Evolutionary conservation across 2,797 vertebrate genomes (phyloP).

Genomic region (Oreortyx pictus): DNA sequence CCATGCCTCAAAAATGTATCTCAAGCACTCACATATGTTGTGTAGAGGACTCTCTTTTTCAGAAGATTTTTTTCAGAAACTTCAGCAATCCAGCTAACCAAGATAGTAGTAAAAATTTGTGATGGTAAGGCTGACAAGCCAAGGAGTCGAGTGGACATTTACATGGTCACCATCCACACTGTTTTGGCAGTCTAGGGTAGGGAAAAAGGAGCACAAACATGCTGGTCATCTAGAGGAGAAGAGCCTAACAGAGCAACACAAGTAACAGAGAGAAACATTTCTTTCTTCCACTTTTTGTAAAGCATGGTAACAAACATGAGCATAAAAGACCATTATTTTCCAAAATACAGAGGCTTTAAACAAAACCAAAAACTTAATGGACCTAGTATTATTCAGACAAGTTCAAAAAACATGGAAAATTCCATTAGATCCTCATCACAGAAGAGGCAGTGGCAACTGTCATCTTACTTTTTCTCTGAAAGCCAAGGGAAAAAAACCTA

Average conservation of each 20-base stretch:
- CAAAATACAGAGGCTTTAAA: background rate
- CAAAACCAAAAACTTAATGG: background rate
- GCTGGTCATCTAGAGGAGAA: background rate
- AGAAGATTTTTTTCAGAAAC: conserved; percentile 16
- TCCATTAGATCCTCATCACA: background rate
- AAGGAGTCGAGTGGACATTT: background rate
- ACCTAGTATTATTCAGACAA: background rate
- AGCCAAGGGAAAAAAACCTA: background rate
- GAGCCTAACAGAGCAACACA: background rate
- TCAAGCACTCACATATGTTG: background rate
- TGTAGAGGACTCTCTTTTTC: background rate
- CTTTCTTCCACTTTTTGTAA: background rate
- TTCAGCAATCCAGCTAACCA: background rate
- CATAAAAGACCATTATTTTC: background rate
- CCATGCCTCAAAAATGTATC: background rate
- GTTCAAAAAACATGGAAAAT: conserved; percentile 40
- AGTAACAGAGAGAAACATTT: background rate
- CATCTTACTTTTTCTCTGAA: background rate
- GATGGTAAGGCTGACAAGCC: background rate
- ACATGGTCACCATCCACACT: background rate
- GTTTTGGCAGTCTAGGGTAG: background rate
- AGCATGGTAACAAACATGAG: background rate
- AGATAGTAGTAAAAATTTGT: background rate
- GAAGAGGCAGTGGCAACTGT: background rate
- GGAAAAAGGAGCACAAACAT: background rate